A percentile compares a stretch with the other conserved stretches of the same genome.
phyloP scores from a whole-genome alignment of 2,888 invertebrate genomes.

The Drosophila aldrichi region DNA sequence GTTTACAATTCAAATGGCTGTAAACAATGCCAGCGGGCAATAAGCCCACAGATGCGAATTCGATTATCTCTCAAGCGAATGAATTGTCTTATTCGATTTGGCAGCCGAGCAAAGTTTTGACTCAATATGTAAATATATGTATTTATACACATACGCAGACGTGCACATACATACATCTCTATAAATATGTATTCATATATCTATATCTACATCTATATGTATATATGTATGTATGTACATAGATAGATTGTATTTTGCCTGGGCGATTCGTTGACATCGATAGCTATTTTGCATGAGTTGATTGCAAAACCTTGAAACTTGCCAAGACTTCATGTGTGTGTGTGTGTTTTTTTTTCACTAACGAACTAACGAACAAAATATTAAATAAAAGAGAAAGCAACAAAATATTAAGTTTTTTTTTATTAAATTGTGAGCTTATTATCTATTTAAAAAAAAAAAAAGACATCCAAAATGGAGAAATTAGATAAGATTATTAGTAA shows the following conservation, averaged over 20 bases:
- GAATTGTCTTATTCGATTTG: slow-evolving; percentile 81
- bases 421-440: no score
- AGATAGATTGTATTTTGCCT: slow-evolving; percentile 3
- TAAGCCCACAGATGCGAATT: slow-evolving; percentile 70
- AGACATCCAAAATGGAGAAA: no score
- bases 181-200: neutral
- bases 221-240: neutral
- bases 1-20: slow-evolving; percentile 67
- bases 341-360: slow-evolving; percentile 38
- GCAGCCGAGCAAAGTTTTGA: slow-evolving; percentile 39
- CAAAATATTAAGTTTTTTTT: no score
- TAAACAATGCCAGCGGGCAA: slow-evolving; percentile 64
- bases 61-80: slow-evolving; percentile 78
- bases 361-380: no score
- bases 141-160: neutral
- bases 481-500: no score
- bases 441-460: no score
- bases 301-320: slow-evolving; percentile 70
- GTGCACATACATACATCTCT: neutral
- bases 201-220: neutral
- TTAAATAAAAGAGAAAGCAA: no score
- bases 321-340: slow-evolving; percentile 33
- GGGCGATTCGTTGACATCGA: slow-evolving; percentile 40
- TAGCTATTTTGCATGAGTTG: slow-evolving; percentile 77
- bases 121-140: slow-evolving; percentile 17